Percentiles rank a stretch among this genome's conserved stretches.
Conservation (phyloP, 2,888 invertebrate genomes). For the Petrolisthes cinctipes region DNA sequence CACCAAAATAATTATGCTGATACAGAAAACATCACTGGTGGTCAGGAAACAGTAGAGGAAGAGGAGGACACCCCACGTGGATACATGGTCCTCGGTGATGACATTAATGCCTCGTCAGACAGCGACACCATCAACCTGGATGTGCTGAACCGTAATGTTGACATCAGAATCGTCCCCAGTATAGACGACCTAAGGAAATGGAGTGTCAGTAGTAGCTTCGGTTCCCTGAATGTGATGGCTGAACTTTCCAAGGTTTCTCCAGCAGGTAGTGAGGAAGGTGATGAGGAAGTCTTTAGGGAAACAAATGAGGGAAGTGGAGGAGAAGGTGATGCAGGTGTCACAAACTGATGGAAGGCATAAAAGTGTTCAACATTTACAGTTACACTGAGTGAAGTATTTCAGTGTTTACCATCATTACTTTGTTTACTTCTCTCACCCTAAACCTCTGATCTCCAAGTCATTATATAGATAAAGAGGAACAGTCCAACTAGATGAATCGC, state of each 20-base stretch:
- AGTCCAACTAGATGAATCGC: background rate
- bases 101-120: background rate
- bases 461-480: background rate
- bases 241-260: background rate
- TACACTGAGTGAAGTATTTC: too few relatives aligned
- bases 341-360: too few relatives aligned
- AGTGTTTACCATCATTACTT: too few relatives aligned
- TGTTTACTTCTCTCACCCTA: background rate
- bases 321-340: background rate
- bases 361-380: too few relatives aligned
- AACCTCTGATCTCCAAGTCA: background rate
- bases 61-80: background rate
- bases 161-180: conserved; percentile 50
- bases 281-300: background rate
- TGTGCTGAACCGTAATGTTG: conserved; percentile 35
- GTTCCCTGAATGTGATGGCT: background rate
- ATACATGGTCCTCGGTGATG: background rate
- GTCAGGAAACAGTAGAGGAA: background rate
- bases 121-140: conserved; percentile 26
- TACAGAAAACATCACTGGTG: background rate
- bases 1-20: too few relatives aligned
- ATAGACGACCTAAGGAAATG: conserved; percentile 2
- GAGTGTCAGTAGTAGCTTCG: background rate
- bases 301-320: background rate
- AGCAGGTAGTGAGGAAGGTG: background rate